Conservation (phyloP, 2,113 vertebrate genomes). For the Microtus ochrogaster region DNA sequence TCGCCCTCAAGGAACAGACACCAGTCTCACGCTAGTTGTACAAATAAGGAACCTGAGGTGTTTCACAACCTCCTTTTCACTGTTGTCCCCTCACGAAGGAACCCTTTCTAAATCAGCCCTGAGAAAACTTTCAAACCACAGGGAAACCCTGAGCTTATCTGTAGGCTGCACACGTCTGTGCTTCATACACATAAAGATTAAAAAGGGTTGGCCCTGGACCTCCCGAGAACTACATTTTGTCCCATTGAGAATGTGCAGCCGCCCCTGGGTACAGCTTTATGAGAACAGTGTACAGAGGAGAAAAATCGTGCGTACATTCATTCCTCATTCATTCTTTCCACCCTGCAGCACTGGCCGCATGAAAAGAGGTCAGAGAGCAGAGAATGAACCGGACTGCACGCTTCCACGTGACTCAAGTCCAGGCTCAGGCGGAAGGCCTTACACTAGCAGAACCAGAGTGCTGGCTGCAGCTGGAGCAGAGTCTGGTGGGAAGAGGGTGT, state of each 20-base stretch:
- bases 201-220: not conserved
- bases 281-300: not conserved
- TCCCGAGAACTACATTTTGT: not conserved
- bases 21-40: not conserved
- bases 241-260: not conserved
- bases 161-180: not conserved
- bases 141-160: not conserved
- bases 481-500: not conserved
- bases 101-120: not conserved
- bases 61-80: not conserved
- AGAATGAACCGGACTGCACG: not conserved
- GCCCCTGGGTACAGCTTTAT: not conserved
- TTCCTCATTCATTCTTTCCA: not conserved
- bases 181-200: not conserved
- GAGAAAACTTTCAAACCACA: not conserved
- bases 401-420: not conserved
- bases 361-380: not conserved
- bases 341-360: not conserved
- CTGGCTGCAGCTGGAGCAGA: not conserved
- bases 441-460: not conserved
- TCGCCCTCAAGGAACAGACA: not conserved
- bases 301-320: not conserved
- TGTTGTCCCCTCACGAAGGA: not conserved
- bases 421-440: not conserved
- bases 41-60: not conserved